phyloP scores from a whole-genome alignment of 2,888 invertebrate species.

The Endomychus coccineus region DNA sequence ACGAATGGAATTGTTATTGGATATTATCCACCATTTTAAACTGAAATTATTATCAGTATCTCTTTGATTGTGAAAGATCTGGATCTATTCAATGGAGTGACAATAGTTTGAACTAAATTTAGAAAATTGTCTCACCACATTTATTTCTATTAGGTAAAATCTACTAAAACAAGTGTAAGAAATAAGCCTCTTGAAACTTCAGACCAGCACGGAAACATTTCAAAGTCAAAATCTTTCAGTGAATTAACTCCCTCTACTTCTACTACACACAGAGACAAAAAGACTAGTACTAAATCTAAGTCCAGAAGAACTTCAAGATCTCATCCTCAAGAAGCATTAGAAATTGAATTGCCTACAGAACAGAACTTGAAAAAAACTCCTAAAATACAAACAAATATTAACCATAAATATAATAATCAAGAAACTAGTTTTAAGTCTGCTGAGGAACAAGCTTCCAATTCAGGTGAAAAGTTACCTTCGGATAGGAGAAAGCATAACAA shows the following conservation, averaged over 20 bases:
- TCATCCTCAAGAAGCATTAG: constrained; percentile 1
- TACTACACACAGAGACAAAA: constrained; percentile 20
- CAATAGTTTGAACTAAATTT: too few relatives aligned
- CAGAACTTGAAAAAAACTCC: background rate
- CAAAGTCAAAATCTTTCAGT: constrained; percentile 28
- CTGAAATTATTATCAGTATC: too few relatives aligned
- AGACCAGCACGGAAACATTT: constrained; percentile 8
- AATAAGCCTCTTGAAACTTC: constrained; percentile 5
- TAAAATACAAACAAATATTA: too few relatives aligned
- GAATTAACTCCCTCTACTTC: constrained; percentile 23
- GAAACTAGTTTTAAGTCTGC: background rate
- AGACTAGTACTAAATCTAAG: background rate
- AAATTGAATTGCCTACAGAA: background rate
- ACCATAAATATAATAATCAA: background rate
- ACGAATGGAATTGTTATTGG: too few relatives aligned
- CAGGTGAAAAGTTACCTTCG: background rate
- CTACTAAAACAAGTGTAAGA: constrained; percentile 8
- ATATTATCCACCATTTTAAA: too few relatives aligned
- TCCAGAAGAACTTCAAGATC: constrained; percentile 10
- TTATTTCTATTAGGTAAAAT: constrained; percentile 4
- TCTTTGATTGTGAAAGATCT: too few relatives aligned
- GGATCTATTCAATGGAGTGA: too few relatives aligned
- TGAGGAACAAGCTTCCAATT: background rate
- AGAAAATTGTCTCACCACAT: too few relatives aligned
- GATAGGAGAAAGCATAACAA: too few relatives aligned